Percentiles rank a stretch among this genome's conserved stretches.
Evolutionary conservation across 1,140 invertebrate species (phyloP).

Genomic region (Drosophila navojoa): DNA sequence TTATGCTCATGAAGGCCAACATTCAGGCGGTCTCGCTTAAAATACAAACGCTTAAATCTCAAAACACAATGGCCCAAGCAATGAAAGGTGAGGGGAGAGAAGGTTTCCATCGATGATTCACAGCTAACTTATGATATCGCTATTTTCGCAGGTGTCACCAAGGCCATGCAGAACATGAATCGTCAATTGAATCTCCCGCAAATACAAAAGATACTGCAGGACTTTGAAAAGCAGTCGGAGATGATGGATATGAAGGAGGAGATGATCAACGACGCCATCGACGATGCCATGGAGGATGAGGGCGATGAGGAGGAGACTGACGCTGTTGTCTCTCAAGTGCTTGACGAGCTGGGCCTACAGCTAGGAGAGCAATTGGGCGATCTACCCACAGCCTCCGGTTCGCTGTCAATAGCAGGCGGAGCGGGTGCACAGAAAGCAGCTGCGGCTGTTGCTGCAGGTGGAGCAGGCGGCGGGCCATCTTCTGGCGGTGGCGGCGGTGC

Average conservation of each 20-base stretch:
- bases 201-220: conserved; percentile 99
- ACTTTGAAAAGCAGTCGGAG: conserved; percentile 99
- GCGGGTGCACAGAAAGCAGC: conserved; percentile 83
- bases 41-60: conserved; percentile 98
- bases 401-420: conserved; percentile 74
- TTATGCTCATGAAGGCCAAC: conserved; percentile 99
- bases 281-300: conserved; percentile 99
- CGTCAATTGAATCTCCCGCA: conserved; percentile 98
- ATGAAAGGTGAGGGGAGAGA: conserved; percentile 90
- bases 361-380: conserved; percentile 94
- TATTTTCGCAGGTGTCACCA: conserved; percentile 90
- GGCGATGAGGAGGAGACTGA: conserved; percentile 99
- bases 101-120: conserved; percentile 19
- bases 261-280: conserved; percentile 99
- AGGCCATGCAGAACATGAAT: conserved; percentile 99
- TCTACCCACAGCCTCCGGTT: conserved; percentile 87
- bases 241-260: conserved; percentile 99
- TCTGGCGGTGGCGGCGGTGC: conserved; percentile 85
- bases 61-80: conserved; percentile 99
- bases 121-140: neutral
- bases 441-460: conserved; percentile 85
- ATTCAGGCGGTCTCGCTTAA: conserved; percentile 99
- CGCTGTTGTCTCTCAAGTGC: conserved; percentile 95
- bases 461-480: conserved; percentile 84
- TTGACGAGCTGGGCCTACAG: conserved; percentile 98